Base-by-base conservation (phyloP, 2,113 vertebrate species). In the Otocyon megalotis region DNA sequence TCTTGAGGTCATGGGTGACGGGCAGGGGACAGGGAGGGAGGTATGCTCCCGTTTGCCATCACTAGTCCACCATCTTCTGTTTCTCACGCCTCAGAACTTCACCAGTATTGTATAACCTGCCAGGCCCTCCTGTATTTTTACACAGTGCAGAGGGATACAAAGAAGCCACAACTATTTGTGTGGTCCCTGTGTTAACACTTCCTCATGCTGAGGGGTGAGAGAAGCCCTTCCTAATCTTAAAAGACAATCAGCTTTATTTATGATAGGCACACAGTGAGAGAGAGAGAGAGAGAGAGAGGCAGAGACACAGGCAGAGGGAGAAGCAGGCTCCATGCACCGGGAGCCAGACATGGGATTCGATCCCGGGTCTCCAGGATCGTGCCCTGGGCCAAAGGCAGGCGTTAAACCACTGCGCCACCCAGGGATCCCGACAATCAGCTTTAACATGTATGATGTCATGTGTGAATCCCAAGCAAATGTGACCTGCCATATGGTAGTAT, bases 201-300 rank as follows among this genome's bases (percentile, higher is more conserved):
- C 69, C 87, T 93, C 65, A 54, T 19, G 74, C 11, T 63, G 20
- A 76, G 3, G 17, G 7, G 7, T 80, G 3, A 3, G 30, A 62
- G 53, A 71, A 88, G 24, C 87, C 67, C 56, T 77, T 91, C 62
- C 53, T 74, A 58, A 80, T 63, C 56, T 90, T 92, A 84, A 97
- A 96, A 88, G 24, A 67, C 65, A 86, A 43, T 43, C 43, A 30
- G 14, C 11, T 24, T 92, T 81, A 76, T n/a, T n/a, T n/a, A n/a
- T n/a, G n/a, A n/a, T n/a, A n/a, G n/a, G n/a, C n/a, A n/a, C n/a
- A n/a, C n/a, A n/a, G n/a, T n/a, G n/a, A n/a, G n/a, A n/a, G n/a
- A n/a, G n/a, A n/a, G n/a, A n/a, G n/a, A n/a, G n/a, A n/a, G n/a
- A n/a, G n/a, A n/a, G n/a, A n/a, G n/a, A n/a, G n/a, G n/a, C n/a